A percentile compares a stretch with the other conserved stretches of the same genome.
These are phyloP conservation scores for Sebastes umbrosus DNA, from an alignment of 2,797 vertebrate genomes.

Conservation along the genomic window DNA sequence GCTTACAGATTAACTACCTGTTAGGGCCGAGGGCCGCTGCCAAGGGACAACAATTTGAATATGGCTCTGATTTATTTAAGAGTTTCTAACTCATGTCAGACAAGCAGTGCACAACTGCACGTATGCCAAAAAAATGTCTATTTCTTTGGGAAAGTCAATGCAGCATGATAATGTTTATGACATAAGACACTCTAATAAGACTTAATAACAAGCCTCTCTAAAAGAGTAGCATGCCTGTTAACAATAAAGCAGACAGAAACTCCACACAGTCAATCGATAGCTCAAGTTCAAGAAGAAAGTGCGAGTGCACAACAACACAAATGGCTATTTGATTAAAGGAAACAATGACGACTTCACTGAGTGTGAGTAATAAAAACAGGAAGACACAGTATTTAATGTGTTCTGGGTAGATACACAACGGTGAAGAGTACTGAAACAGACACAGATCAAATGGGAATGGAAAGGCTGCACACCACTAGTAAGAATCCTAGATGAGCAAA, in stretches of 20 bases:
- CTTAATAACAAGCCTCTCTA: background rate
- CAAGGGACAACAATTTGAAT: background rate
- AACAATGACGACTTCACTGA: conserved; percentile 43
- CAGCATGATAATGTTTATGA: background rate
- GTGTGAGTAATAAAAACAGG: conserved; percentile 51
- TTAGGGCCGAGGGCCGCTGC: background rate
- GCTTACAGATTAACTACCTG: conserved; percentile 78
- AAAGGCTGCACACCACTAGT: conserved; percentile 12
- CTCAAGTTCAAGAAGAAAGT: conserved; percentile 52
- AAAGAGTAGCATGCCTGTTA: background rate
- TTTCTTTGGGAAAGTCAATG: background rate
- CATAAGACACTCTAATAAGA: background rate
- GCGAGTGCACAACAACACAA: conserved; percentile 24
- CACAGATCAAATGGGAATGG: conserved; percentile 14
- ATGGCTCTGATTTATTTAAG: background rate
- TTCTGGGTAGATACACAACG: conserved; percentile 11
- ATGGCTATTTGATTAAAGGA: conserved; percentile 49
- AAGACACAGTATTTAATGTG: conserved; percentile 55
- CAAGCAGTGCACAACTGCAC: background rate
- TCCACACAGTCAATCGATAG: background rate
- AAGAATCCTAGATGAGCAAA: background rate
- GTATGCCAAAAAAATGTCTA: rapidly evolving
- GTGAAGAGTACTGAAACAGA: conserved; percentile 11
- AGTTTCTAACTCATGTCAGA: background rate
- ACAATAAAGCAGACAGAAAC: conserved; percentile 29